Evolutionary conservation across 2,888 invertebrate genomes (phyloP), one percentile per base, ranked within the genome.

Genomic region (Dysmachus trigonus): DNA sequence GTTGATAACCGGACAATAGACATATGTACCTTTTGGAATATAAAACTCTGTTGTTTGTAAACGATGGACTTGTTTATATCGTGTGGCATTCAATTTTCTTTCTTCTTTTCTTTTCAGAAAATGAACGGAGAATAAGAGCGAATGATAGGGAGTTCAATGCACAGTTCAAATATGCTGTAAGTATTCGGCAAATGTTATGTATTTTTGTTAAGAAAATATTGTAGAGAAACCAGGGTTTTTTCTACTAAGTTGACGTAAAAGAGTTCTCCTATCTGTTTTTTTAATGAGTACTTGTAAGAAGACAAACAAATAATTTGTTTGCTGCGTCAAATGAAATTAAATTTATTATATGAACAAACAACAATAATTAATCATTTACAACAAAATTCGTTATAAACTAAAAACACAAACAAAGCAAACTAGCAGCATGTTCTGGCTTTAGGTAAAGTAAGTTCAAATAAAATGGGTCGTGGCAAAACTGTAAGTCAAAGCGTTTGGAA

Each of bases 151-250:
- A 95, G 91, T 98, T 96, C 94, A 99, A 99, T 94, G 95, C 97
- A 91, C 97, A 98, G 94, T 99, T 98, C 94, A 96, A 97, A 93
- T 99, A 99, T 94, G 98, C 99, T 91, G 99, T 99, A 95, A 98
- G 98, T 95, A 47, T 47, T 88, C 33, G 1, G 22, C 18, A 0
- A 73, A 8, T 2, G 4, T 62, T 10, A 13, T 0, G 22, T 53
- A 22, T 0, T 53, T 53, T 53, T 53, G 22, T 53, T 47, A n/a
- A 22, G 10, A 38, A 18, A 35, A n/a, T 72, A n/a, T n/a, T n/a
- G n/a, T n/a, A n/a, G n/a, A n/a, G n/a, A n/a, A n/a, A 47, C 35
- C 31, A 31, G 31, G 2, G 8, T 8, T 82, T 71, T 13, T 33
- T 2, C 5, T 18, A 8, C n/a, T 31, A 10, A 2, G 38, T 41